phyloP scores from a whole-genome alignment of 2,888 invertebrate species.

The Lycophotia porphyrea region DNA sequence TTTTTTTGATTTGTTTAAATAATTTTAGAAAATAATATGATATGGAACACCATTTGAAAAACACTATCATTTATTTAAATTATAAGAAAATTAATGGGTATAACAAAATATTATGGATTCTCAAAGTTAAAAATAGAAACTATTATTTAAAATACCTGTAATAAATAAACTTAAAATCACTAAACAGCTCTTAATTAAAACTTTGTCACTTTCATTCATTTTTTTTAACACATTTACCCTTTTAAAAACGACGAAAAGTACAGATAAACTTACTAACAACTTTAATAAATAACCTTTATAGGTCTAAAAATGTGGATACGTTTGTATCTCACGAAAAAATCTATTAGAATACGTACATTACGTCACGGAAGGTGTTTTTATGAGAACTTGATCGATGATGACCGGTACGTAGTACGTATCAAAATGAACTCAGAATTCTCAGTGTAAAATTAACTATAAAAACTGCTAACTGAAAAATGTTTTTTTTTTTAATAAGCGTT shows the following conservation, averaged over 20 bases:
- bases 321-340: conserved; percentile 12
- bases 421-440: conserved; percentile 14
- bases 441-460: background rate
- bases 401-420: conserved; percentile 9
- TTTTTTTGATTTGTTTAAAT: background rate
- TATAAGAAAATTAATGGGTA: background rate
- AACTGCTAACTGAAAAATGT: background rate
- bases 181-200: background rate
- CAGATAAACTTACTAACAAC: too few species aligned
- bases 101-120: background rate
- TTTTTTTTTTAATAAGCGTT: background rate
- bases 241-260: background rate
- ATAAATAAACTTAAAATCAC: conserved; percentile 27
- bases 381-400: conserved; percentile 44
- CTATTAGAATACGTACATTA: conserved; percentile 27
- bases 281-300: background rate
- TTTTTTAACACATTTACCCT: background rate
- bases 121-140: background rate
- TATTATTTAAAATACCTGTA: conserved; percentile 16
- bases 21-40: background rate
- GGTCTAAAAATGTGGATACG: background rate
- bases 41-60: background rate
- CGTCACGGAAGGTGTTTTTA: conserved; percentile 31
- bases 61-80: background rate
- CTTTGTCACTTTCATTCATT: conserved; percentile 9